Evolutionary conservation across 2,888 invertebrate genomes (phyloP), one percentile per base, ranked within the genome.

Genomic region (Philhelius pedissequus): DNA sequence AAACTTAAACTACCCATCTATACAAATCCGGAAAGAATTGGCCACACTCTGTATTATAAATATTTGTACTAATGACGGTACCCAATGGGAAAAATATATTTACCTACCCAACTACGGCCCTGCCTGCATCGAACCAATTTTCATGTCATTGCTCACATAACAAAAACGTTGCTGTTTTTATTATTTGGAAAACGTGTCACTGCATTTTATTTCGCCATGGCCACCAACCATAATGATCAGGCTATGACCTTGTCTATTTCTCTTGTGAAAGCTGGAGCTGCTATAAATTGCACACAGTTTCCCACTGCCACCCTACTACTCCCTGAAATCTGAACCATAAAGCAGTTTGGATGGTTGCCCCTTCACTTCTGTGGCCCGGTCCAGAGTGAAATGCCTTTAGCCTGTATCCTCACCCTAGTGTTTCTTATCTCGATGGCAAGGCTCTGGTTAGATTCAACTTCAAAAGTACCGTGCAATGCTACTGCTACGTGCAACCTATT

Each of bases 181-280:
- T 48, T 82, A 62, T 82, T 82, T 66, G 68, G 45, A 25, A 82
- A 82, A 83, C 74, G 83, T 83, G 73, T 83, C 74, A 79, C 48
- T 83, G 78, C 78, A 79, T 83, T 78, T 83, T 79, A 83, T 78
- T 83, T 69, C 69, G 62, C 82, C 70, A 22, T 22, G n/a, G n/a
- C n/a, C 48, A 20, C 22, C 45, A n/a, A 22, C 40, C 77, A 62
- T 58, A 18, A 56, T 25, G 45, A 45, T 43, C 62, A 38, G 70
- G 83, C 58, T 70, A 66, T 70, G 79, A 83, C 79, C 83, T 83
- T 83, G 79, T 74, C 83, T 83, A 78, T 78, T 62, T 78, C 40
- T 32, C 40, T 40, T n/a, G n/a, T n/a, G n/a, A n/a, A n/a, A n/a
- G 45, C 20, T 43, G 32, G 3, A 58, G 58, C 54, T 27, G 45